Conservation (phyloP, 1,140 invertebrate species). For the Tetramorium alpestre region DNA sequence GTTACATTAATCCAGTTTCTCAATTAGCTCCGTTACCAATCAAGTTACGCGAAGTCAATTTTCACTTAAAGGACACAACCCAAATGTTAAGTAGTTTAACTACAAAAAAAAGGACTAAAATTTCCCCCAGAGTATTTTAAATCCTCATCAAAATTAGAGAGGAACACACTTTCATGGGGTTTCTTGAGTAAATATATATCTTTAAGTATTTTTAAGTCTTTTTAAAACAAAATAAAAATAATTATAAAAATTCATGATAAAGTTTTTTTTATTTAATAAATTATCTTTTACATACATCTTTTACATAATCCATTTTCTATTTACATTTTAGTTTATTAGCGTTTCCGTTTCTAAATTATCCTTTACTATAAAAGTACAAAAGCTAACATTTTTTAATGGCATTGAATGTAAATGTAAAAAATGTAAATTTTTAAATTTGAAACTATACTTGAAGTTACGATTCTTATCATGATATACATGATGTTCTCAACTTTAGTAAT, state of each 20-base stretch:
- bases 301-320: not conserved
- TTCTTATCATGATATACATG: slow-evolving; percentile 4
- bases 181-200: not conserved
- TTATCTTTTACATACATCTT: not conserved
- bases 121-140: not conserved
- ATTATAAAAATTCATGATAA: not conserved
- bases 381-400: not conserved
- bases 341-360: not conserved
- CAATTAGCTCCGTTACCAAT: too few relatives aligned
- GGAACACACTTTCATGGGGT: too few relatives aligned
- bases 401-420: not conserved
- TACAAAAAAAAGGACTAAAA: too few relatives aligned
- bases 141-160: not conserved
- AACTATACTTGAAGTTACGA: not conserved
- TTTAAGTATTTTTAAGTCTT: not conserved
- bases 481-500: slow-evolving; percentile 41
- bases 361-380: not conserved
- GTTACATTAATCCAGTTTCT: too few relatives aligned
- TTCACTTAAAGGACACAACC: too few relatives aligned
- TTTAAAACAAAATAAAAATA: not conserved
- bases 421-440: slow-evolving; percentile 16
- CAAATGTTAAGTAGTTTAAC: too few relatives aligned
- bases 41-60: too few relatives aligned
- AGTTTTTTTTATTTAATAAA: not conserved
- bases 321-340: slow-evolving; percentile 16